Evolutionary conservation across 1,140 invertebrate species (phyloP).

Genomic region (Sipha flava): DNA sequence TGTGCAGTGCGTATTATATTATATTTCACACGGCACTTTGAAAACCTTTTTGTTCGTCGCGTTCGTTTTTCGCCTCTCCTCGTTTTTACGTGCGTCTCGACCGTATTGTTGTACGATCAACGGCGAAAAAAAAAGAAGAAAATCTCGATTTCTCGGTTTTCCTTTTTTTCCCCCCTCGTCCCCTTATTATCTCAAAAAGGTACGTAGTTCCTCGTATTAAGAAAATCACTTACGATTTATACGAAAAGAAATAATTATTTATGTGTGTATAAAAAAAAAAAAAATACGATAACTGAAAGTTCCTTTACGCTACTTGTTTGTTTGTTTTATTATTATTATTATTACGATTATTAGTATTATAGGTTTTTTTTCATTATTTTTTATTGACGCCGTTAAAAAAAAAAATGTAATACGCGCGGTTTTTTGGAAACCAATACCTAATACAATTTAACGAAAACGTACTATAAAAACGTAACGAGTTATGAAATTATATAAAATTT

Average conservation of each 20-base stretch:
- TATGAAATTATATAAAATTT: conserved; percentile 2
- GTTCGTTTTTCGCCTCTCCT: neutral
- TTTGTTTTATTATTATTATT: neutral
- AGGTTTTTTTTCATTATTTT: conserved; percentile 14
- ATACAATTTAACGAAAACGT: neutral
- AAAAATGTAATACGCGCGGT: neutral
- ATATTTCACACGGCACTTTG: too few relatives aligned
- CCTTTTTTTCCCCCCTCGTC: neutral
- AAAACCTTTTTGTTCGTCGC: neutral
- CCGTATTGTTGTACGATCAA: neutral
- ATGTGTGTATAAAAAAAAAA: conserved; percentile 19
- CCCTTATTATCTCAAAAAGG: neutral
- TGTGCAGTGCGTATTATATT: too few relatives aligned
- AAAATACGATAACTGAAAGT: conserved; percentile 31
- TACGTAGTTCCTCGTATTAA: conserved; percentile 28
- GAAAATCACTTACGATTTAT: neutral
- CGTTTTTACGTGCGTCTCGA: neutral
- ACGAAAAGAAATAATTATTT: conserved; percentile 3
- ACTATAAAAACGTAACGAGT: neutral
- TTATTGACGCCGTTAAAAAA: neutral
- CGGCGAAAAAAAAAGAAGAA: too few relatives aligned
- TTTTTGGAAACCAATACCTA: conserved; percentile 10
- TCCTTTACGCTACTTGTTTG: conserved; percentile 28
- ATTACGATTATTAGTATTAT: neutral
- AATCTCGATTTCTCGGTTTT: neutral